Conservation (phyloP, 2,888 invertebrate species). For the Metellina segmentata region DNA sequence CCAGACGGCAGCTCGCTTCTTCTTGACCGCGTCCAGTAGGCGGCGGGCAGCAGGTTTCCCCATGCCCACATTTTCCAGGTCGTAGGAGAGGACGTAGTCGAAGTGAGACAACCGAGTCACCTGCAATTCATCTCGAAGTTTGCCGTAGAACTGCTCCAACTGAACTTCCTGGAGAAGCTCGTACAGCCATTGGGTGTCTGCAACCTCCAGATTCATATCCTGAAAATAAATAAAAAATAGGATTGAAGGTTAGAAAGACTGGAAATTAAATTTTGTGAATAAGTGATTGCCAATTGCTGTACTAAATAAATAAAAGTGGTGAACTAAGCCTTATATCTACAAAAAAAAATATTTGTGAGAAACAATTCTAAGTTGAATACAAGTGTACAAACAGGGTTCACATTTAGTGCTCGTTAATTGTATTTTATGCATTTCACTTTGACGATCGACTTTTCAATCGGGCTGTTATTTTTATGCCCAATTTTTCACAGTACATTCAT, state of each 20-base stretch:
- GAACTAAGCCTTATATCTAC: too few species aligned
- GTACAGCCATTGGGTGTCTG: slow-evolving; percentile 87
- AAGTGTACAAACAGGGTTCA: too few species aligned
- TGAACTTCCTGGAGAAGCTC: slow-evolving; percentile 94
- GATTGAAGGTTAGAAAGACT: not conserved
- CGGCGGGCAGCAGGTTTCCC: slow-evolving; percentile 95
- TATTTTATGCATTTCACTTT: too few species aligned
- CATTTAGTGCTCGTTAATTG: too few species aligned
- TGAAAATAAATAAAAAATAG: not conserved
- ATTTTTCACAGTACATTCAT: too few species aligned
- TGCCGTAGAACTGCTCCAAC: slow-evolving; percentile 92
- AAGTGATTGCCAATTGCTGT: too few species aligned
- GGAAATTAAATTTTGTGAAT: too few species aligned
- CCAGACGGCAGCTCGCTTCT: slow-evolving; percentile 83
- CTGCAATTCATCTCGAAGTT: slow-evolving; percentile 94
- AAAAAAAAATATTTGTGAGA: too few species aligned
- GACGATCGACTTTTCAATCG: too few species aligned
- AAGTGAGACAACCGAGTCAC: slow-evolving; percentile 96
- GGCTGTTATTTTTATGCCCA: too few species aligned
- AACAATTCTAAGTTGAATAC: too few species aligned
- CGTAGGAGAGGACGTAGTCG: slow-evolving; percentile 96
- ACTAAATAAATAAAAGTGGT: too few species aligned
- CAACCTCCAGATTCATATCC: slow-evolving; percentile 67
- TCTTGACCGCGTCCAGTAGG: slow-evolving; percentile 94
- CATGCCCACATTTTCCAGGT: slow-evolving; percentile 95